Conservation (phyloP, 2,113 vertebrate species). For the Polyodon spathula region DNA sequence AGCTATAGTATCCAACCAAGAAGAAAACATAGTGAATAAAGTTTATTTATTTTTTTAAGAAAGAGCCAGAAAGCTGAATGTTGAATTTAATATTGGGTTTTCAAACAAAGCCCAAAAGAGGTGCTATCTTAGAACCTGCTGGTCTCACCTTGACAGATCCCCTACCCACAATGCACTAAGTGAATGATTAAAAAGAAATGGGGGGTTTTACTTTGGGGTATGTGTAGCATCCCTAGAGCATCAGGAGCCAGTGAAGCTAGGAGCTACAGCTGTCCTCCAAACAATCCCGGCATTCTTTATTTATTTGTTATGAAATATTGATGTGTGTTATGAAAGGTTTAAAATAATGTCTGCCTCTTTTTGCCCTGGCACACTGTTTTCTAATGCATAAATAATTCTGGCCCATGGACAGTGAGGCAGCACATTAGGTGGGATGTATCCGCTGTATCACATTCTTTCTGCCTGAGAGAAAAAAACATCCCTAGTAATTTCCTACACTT, state of each 20-base stretch:
- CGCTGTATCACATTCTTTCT: constrained; percentile 96
- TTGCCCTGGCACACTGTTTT: constrained; percentile 77
- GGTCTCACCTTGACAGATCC: constrained; percentile 84
- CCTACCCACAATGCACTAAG: constrained; percentile 91
- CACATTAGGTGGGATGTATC: constrained; percentile 77
- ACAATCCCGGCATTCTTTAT: constrained; percentile 98
- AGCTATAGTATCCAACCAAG: constrained; percentile 9
- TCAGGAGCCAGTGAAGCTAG: constrained; percentile 77
- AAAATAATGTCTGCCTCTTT: constrained; percentile 95
- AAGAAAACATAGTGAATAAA: constrained; percentile 6
- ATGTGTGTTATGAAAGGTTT: constrained; percentile 99
- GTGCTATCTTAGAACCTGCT: constrained; percentile 45
- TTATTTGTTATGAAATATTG: constrained; percentile 99
- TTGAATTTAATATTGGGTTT: constrained; percentile 26
- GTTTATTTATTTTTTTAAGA: constrained; percentile 10
- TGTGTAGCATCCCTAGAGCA: constrained; percentile 81
- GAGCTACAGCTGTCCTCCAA: constrained; percentile 98
- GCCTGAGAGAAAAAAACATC: constrained; percentile 98
- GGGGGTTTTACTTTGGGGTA: constrained; percentile 90
- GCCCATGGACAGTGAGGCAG: constrained; percentile 70
- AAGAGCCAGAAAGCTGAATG: constrained; percentile 26
- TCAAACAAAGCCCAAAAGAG: constrained; percentile 28
- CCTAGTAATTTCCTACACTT: constrained; percentile 99
- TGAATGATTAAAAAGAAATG: constrained; percentile 99
- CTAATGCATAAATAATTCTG: constrained; percentile 98